These are phyloP conservation scores for Clamator glandarius DNA, from an alignment of 2,797 vertebrate species.

Conservation along the genomic window DNA sequence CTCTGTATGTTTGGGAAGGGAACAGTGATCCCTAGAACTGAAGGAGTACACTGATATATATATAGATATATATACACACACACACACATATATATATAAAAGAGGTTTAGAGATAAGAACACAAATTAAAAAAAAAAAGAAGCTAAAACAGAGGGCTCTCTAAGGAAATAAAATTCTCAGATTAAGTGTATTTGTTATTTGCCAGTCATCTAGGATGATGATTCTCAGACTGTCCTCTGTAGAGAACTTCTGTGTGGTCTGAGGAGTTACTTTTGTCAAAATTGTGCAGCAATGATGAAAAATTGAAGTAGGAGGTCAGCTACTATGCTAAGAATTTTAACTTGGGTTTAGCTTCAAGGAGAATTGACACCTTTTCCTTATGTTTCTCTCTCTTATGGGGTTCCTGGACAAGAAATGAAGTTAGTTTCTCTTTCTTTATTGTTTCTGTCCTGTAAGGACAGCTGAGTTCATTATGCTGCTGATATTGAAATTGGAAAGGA, in stretches of 20 bases:
- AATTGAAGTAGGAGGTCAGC: slow-evolving; percentile 15
- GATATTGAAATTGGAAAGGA: not conserved
- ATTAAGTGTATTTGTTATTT: slow-evolving; percentile 6
- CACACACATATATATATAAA: too few relatives aligned
- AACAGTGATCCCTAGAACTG: not conserved
- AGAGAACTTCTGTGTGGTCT: not conserved
- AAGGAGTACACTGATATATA: too few relatives aligned
- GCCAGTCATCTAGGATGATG: not conserved
- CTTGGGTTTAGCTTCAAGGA: slow-evolving; percentile 1
- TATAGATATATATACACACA: too few relatives aligned
- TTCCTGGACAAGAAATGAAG: not conserved
- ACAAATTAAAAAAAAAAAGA: too few relatives aligned
- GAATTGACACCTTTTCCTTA: not conserved
- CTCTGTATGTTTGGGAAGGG: not conserved
- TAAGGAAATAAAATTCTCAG: not conserved
- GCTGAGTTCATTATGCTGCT: not conserved
- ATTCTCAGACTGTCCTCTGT: not conserved
- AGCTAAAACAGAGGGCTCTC: not conserved
- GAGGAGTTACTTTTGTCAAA: not conserved
- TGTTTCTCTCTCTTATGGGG: not conserved
- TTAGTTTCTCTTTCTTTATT: not conserved
- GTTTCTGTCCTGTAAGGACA: not conserved
- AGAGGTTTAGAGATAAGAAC: not conserved
- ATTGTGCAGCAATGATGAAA: not conserved
- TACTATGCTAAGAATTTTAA: not conserved